These are phyloP conservation scores for Aix galericulata DNA, from an alignment of 2,113 vertebrate genomes.

Conservation along the genomic window DNA sequence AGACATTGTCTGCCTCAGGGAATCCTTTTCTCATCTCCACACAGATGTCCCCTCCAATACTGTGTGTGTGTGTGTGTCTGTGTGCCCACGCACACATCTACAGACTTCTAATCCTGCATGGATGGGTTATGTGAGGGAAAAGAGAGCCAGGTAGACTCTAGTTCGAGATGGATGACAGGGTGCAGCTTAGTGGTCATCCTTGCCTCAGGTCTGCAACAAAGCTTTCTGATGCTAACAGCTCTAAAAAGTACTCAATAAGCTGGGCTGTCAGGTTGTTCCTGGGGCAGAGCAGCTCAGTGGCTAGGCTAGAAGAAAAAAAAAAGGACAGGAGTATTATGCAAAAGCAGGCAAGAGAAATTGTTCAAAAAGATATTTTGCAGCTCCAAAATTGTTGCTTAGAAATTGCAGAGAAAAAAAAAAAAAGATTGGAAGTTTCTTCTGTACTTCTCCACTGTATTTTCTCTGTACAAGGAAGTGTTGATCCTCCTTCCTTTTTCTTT, in stretches of 20 bases:
- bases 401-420: neutral
- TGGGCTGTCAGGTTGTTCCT: neutral
- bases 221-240: neutral
- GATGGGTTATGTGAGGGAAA: fast-evolving
- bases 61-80: neutral
- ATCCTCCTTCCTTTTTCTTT: neutral
- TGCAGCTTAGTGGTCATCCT: neutral
- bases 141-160: neutral
- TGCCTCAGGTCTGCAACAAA: neutral
- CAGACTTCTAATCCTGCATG: neutral
- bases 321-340: neutral
- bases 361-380: neutral
- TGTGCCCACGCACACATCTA: fast-evolving
- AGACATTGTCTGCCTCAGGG: fast-evolving
- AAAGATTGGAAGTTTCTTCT: neutral
- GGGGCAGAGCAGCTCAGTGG: neutral
- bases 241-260: neutral
- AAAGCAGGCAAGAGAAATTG: neutral
- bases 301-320: neutral
- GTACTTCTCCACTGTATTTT: neutral
- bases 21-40: neutral
- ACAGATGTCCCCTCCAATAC: neutral
- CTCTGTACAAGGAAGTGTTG: fast-evolving
- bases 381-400: neutral
- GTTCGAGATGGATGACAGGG: neutral